These are phyloP conservation scores for Cuculus canorus DNA, from an alignment of 2,797 vertebrate species.

Conservation along the genomic window DNA sequence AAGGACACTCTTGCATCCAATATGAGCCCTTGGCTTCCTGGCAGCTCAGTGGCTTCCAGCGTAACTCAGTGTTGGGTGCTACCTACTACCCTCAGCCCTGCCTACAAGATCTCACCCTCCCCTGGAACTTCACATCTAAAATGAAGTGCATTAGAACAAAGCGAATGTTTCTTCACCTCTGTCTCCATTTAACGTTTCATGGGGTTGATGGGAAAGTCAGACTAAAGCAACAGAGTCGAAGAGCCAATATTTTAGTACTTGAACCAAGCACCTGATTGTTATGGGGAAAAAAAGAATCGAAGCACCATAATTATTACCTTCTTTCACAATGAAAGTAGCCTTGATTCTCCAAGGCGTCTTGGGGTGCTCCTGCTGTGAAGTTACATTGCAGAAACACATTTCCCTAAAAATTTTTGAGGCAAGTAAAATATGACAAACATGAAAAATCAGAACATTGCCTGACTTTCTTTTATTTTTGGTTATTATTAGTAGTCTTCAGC, in stretches of 20 bases:
- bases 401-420: not conserved
- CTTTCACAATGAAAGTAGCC: not conserved
- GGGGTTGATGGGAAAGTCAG: not conserved
- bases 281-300: not conserved
- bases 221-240: not conserved
- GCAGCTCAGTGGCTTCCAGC: not conserved
- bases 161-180: not conserved
- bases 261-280: not conserved
- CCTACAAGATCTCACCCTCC: not conserved
- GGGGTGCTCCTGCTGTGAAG: not conserved
- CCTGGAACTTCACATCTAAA: not conserved
- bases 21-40: accelerated
- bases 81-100: not conserved
- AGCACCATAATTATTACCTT: not conserved
- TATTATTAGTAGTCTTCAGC: conserved; percentile 26
- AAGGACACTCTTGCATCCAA: accelerated
- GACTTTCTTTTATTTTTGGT: not conserved
- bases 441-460: not conserved
- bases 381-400: not conserved
- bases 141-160: not conserved
- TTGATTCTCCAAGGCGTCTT: not conserved
- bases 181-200: not conserved
- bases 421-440: not conserved
- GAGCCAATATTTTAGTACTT: not conserved
- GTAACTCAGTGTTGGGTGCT: accelerated